Evolutionary conservation across 2,797 vertebrate species (phyloP).

Genomic region (Halcyon chelicuti): DNA sequence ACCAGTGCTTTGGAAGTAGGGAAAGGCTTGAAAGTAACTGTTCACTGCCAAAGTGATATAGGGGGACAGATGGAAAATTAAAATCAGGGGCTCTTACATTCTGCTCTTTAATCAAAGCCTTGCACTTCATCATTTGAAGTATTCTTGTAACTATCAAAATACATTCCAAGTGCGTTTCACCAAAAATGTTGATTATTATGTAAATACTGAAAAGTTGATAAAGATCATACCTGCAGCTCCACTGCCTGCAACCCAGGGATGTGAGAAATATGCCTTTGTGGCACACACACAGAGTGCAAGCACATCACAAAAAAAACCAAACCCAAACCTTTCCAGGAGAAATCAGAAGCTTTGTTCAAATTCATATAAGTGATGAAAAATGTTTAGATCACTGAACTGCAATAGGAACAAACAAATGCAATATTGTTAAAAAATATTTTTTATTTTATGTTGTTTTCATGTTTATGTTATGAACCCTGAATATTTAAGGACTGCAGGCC

Average conservation of each 20-base stretch:
- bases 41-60: background rate
- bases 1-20: background rate
- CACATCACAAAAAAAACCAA: background rate
- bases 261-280: background rate
- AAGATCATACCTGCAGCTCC: background rate
- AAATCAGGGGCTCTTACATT: background rate
- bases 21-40: background rate
- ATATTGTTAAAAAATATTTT: background rate
- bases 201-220: background rate
- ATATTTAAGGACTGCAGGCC: background rate
- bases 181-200: background rate
- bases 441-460: background rate
- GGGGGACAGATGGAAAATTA: background rate
- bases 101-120: slow-evolving; percentile 15
- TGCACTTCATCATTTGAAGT: slow-evolving; percentile 27
- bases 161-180: slow-evolving; percentile 25
- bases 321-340: background rate
- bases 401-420: background rate
- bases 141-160: slow-evolving; percentile 8
- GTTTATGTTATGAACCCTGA: background rate
- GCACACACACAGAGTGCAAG: background rate
- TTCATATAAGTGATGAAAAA: background rate
- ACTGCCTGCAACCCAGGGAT: background rate
- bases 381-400: background rate
- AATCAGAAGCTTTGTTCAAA: background rate